phyloP scores from a whole-genome alignment of 1,140 invertebrate species.

The Apis laboriosa region DNA sequence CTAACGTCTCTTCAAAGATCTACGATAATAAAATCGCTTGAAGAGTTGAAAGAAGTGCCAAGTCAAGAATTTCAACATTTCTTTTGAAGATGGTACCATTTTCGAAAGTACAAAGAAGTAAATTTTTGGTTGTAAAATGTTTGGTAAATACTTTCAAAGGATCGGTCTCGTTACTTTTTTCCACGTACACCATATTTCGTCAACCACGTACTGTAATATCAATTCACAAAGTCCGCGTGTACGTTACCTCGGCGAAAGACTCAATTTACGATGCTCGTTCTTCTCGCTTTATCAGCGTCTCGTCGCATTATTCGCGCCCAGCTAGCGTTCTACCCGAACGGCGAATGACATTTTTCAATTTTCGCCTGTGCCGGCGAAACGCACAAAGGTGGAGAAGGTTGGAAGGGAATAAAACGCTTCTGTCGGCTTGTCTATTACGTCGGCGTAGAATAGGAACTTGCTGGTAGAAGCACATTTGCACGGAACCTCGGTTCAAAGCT shows the following conservation, averaged over 20 bases:
- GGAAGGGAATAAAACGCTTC: conserved; percentile 16
- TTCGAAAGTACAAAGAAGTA: too few species aligned
- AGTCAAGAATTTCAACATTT: too few species aligned
- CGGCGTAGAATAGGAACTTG: conserved; percentile 10
- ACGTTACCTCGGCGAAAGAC: background rate
- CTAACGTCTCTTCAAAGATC: too few species aligned
- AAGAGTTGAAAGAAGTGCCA: too few species aligned
- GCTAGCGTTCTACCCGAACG: background rate
- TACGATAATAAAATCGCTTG: too few species aligned
- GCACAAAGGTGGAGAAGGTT: background rate
- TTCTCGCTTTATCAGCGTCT: conserved; percentile 20
- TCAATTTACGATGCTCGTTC: conserved; percentile 15
- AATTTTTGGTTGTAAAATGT: too few species aligned
- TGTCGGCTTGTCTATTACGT: background rate
- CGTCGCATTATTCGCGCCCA: background rate
- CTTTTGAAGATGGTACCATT: too few species aligned
- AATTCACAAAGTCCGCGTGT: conserved; percentile 4
- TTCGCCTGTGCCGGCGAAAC: background rate
- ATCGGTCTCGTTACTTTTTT: too few species aligned
- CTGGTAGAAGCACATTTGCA: conserved; percentile 35
- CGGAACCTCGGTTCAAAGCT: conserved; percentile 18
- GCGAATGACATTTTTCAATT: conserved; percentile 42
- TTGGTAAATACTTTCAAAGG: too few species aligned
- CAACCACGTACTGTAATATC: background rate
- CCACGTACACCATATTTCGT: background rate